Conservation (phyloP, 1,140 invertebrate species). For the Brachionus rubens region DNA sequence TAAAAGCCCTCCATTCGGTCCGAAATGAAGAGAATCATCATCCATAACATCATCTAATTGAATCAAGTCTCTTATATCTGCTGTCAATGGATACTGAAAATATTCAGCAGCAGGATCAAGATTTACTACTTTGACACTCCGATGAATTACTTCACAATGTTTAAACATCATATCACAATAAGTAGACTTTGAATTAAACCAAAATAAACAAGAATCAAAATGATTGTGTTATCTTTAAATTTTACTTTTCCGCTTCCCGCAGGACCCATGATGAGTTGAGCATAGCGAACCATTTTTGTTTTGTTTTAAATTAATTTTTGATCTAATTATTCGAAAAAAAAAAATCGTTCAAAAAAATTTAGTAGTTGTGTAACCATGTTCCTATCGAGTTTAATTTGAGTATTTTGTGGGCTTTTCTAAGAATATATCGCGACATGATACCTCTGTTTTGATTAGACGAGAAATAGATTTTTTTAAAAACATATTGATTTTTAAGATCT, state of each 20-base stretch:
- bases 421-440: too few relatives aligned
- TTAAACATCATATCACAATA: constrained; percentile 85
- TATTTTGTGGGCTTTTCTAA: too few relatives aligned
- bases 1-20: constrained; percentile 92
- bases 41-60: constrained; percentile 94
- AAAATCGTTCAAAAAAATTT: neutral
- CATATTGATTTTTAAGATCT: too few relatives aligned
- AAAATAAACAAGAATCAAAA: too few relatives aligned
- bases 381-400: too few relatives aligned
- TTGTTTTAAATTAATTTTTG: neutral
- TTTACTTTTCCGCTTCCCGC: constrained; percentile 85
- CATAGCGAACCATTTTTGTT: constrained; percentile 66
- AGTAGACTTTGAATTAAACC: constrained; percentile 67
- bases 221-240: constrained; percentile 65
- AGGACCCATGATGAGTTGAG: constrained; percentile 89
- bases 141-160: constrained; percentile 72
- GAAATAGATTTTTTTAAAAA: too few relatives aligned
- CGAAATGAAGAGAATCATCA: constrained; percentile 86
- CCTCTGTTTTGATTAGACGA: too few relatives aligned
- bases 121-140: constrained; percentile 83
- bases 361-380: too few relatives aligned
- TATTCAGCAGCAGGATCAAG: constrained; percentile 94
- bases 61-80: constrained; percentile 89
- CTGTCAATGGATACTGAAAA: constrained; percentile 82
- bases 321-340: neutral